Evolutionary conservation across 2,888 invertebrate species (phyloP).

Genomic region (Lamproptera curius): DNA sequence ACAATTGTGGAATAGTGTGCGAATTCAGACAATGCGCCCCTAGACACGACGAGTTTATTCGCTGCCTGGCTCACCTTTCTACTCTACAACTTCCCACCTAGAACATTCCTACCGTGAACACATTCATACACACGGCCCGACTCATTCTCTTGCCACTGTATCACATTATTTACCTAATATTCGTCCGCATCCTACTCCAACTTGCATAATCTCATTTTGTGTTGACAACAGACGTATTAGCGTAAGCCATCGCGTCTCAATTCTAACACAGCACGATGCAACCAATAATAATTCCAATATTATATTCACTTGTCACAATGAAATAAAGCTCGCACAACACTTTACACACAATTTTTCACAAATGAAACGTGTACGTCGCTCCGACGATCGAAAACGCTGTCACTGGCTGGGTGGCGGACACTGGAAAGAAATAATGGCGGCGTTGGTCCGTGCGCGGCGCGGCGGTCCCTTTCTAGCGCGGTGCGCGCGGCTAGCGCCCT

Average conservation of each 20-base stretch:
- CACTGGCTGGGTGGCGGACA: conserved; percentile 65
- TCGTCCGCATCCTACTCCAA: conserved; percentile 66
- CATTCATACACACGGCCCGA: conserved; percentile 27
- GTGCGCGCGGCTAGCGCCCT: conserved; percentile 29
- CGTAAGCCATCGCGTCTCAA: conserved; percentile 58
- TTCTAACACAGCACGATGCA: conserved; percentile 33
- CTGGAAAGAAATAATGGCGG: conserved; percentile 74
- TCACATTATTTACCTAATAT: conserved; percentile 64
- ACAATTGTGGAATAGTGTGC: conserved; percentile 7
- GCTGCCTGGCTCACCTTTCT: conserved; percentile 21
- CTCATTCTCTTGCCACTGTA: conserved; percentile 24
- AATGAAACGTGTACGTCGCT: conserved; percentile 59
- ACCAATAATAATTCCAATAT: conserved; percentile 32
- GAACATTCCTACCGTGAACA: conserved; percentile 29
- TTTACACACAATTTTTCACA: conserved; percentile 61
- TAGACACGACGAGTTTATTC: conserved; percentile 9
- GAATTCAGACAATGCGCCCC: conserved; percentile 9
- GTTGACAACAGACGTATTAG: conserved; percentile 67
- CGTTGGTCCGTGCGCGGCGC: conserved; percentile 53
- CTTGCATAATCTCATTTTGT: conserved; percentile 75
- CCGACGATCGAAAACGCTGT: conserved; percentile 63
- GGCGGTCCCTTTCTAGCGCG: conserved; percentile 36
- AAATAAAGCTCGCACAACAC: conserved; percentile 51
- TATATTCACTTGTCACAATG: conserved; percentile 37
- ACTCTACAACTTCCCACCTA: conserved; percentile 13